These are phyloP conservation scores for Anarsia innoxiella DNA, from an alignment of 2,888 invertebrate species.

Conservation along the genomic window DNA sequence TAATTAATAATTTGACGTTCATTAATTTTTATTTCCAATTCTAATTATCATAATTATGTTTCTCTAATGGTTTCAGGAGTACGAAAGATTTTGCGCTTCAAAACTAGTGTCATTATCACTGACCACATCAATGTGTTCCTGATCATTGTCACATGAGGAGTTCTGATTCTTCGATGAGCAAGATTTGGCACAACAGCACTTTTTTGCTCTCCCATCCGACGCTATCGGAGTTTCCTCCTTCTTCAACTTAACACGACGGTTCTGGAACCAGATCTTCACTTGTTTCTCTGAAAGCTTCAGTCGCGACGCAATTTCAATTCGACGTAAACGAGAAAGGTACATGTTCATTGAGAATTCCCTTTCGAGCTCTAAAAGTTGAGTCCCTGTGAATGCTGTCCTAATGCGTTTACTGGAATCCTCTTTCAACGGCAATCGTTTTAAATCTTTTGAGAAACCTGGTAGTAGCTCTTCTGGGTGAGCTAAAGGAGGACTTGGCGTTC, in stretches of 20 bases:
- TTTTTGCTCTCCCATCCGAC: constrained; percentile 44
- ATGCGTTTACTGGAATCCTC: constrained; percentile 89
- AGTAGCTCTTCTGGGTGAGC: constrained; percentile 62
- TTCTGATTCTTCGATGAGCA: constrained; percentile 45
- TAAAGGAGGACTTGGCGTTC: constrained; percentile 72
- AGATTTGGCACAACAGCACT: constrained; percentile 55
- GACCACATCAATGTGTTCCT: constrained; percentile 64
- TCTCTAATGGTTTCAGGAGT: no score
- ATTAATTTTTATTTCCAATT: no score
- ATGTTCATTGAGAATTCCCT: constrained; percentile 92
- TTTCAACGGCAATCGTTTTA: constrained; percentile 65
- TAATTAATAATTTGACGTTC: no score
- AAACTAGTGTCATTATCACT: constrained; percentile 55
- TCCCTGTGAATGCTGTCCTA: constrained; percentile 94
- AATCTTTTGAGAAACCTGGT: constrained; percentile 58
- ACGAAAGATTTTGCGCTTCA: constrained; percentile 49
- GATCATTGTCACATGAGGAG: constrained; percentile 50
- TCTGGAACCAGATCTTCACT: constrained; percentile 97
- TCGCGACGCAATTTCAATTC: constrained; percentile 95
- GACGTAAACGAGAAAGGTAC: constrained; percentile 90
- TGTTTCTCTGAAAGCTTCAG: constrained; percentile 93
- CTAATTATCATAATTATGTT: no score
- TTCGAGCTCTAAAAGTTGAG: constrained; percentile 90
- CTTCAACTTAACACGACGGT: constrained; percentile 93
- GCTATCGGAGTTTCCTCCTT: constrained; percentile 83